These are phyloP conservation scores for Heterotis niloticus DNA, from an alignment of 2,113 vertebrate species.

Conservation along the genomic window DNA sequence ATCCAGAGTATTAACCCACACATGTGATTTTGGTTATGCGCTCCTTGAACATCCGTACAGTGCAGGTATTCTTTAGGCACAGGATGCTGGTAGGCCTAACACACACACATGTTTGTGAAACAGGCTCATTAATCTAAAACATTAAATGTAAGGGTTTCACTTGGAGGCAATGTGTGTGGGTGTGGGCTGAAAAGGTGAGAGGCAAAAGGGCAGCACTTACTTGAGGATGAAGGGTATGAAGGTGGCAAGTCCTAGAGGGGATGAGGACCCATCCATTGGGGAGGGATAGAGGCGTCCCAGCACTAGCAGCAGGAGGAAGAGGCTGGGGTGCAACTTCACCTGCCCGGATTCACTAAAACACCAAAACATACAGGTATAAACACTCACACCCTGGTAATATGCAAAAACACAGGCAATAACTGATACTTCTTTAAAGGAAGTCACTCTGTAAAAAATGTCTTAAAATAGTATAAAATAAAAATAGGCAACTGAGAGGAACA, in stretches of 20 bases:
- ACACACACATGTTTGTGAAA: not conserved
- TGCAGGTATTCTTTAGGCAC: not conserved
- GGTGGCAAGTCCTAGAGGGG: conserved; percentile 77
- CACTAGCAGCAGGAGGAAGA: conserved; percentile 86
- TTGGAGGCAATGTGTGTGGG: not conserved
- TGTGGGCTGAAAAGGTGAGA: not conserved
- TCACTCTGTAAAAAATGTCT: too few species aligned
- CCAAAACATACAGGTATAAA: not conserved
- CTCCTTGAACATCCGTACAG: not conserved
- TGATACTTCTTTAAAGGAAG: too few species aligned
- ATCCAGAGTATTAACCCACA: not conserved
- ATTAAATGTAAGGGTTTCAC: not conserved
- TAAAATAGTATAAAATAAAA: not conserved
- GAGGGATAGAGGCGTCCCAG: conserved; percentile 88
- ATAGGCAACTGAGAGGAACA: not conserved
- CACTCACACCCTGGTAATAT: not conserved
- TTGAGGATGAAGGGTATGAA: conserved; percentile 87
- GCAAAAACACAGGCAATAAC: too few species aligned
- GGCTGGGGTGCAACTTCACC: conserved; percentile 78
- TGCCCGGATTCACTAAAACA: conserved; percentile 59
- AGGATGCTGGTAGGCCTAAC: not conserved
- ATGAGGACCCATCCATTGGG: conserved; percentile 85
- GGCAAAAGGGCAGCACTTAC: conserved; percentile 54
- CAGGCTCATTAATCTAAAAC: not conserved
- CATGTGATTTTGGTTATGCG: not conserved